Conservation (phyloP, 64 coral and sea anemone genomes). For the Montipora cactus region DNA sequence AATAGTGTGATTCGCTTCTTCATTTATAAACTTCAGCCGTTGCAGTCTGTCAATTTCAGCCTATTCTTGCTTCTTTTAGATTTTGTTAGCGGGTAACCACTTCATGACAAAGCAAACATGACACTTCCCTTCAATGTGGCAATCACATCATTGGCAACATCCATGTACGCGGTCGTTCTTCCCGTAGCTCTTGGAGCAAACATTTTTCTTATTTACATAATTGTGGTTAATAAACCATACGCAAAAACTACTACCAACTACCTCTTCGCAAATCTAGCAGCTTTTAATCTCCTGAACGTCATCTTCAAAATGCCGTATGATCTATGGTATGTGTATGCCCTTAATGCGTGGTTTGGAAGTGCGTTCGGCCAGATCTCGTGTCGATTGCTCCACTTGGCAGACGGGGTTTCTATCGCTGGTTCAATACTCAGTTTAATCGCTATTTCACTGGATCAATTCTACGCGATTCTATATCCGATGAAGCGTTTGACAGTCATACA, state of each 20-base stretch:
- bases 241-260: constrained; percentile 5
- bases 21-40: too few relatives aligned
- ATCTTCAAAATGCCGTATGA: background rate
- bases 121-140: background rate
- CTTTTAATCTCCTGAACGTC: background rate
- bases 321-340: background rate
- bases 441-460: constrained; percentile 14
- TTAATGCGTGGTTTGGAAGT: background rate
- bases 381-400: background rate
- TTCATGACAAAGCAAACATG: background rate
- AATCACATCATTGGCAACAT: background rate
- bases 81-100: background rate
- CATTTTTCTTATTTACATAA: constrained; percentile 8
- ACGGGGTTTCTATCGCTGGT: background rate
- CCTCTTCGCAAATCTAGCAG: constrained; percentile 3
- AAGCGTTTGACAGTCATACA: background rate
- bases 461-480: constrained; percentile 7
- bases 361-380: background rate
- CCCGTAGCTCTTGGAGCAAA: constrained; percentile 1
- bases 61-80: background rate
- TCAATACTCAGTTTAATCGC: background rate
- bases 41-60: too few relatives aligned
- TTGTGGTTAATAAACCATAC: background rate
- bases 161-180: background rate
- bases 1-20: too few relatives aligned